Base-by-base conservation (phyloP, 2,797 vertebrate species). In the Typhlichthys eigenmanni region DNA sequence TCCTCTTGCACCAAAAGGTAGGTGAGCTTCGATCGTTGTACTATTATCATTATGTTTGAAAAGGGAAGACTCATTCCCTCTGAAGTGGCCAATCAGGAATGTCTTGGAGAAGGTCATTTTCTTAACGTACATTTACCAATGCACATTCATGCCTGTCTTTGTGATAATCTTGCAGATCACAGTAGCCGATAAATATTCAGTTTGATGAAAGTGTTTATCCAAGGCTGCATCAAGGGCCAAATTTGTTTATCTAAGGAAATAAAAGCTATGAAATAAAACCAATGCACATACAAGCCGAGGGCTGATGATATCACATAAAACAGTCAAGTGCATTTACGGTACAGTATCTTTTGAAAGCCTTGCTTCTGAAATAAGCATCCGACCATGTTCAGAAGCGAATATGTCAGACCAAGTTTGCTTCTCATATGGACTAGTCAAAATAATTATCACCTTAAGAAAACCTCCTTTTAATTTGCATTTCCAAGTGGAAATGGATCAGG, bases 41-140 rank as follows among this genome's bases (percentile, higher is more conserved):
- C 78, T 62, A 79, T 81, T 80, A 72, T 69, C 83, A 84, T 88
- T 78, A 83, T 80, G 78, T 84, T 71, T 84, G 73, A 87, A 87
- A 84, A 75, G 64, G 65, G 65, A 72, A 13, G 16, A 50, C 78
- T 86, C 79, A 78, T 89, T 87, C 74, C 72, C 64, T 72, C 67
- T 61, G 60, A 80, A 88, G 86, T 82, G 86, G 79, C 81, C 80
- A 75, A 87, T 89, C 82, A 83, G 64, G 17, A 57, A 59, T 58
- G 66, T 67, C 63, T 76, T 64, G 55, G 54, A 66, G 46, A 48
- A 62, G 54, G 53, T 52, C 60, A 62, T 75, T 66, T 53, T 60
- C 55, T 38, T 47, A 62, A 67, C 17, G 43, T 43, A 9, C 7
- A 59, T 61, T 53, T 58, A 55, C 16, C 16, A 50, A 14, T 66